These are phyloP conservation scores for Gambusia holbrooki DNA, from an alignment of 2,113 vertebrate genomes.

Conservation along the genomic window DNA sequence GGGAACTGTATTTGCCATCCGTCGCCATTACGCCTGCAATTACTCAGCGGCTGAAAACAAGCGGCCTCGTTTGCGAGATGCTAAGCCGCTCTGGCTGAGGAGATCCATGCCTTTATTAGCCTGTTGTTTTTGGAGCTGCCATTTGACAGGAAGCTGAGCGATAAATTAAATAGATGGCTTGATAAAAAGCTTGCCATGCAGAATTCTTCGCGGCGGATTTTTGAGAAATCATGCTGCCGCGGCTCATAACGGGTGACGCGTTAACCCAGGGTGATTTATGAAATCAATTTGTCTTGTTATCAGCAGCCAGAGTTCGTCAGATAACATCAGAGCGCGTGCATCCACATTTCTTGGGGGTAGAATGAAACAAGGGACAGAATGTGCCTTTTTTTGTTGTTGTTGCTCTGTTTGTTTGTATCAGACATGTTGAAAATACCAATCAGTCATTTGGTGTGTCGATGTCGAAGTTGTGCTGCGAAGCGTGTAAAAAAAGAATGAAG, in stretches of 20 bases:
- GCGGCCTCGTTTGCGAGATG: conserved; percentile 57
- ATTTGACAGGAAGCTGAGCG: conserved; percentile 66
- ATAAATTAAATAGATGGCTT: conserved; percentile 77
- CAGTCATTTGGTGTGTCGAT: conserved; percentile 26
- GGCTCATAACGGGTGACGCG: conserved; percentile 63
- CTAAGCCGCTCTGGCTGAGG: conserved; percentile 51
- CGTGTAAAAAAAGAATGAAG: conserved; percentile 18
- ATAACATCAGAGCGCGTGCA: conserved; percentile 66
- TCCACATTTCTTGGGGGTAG: conserved; percentile 49
- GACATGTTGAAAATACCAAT: conserved; percentile 39
- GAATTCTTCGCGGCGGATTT: conserved; percentile 65
- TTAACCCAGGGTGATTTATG: conserved; percentile 76
- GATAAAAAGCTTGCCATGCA: conserved; percentile 74
- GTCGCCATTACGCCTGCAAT: conserved; percentile 69
- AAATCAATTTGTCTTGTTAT: conserved; percentile 79
- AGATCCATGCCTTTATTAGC: conserved; percentile 65
- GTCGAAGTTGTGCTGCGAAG: conserved; percentile 40
- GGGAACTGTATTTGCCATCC: conserved; percentile 56
- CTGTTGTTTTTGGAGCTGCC: conserved; percentile 62
- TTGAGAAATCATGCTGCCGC: conserved; percentile 58
- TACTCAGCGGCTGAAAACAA: conserved; percentile 68
- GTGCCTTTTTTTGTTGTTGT: conserved; percentile 8
- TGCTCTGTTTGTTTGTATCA: conserved; percentile 9
- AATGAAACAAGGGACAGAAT: conserved; percentile 16
- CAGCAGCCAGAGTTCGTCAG: conserved; percentile 64